These are phyloP conservation scores for Dolichopus griseipennis DNA, from an alignment of 2,888 invertebrate species.

Conservation along the genomic window DNA sequence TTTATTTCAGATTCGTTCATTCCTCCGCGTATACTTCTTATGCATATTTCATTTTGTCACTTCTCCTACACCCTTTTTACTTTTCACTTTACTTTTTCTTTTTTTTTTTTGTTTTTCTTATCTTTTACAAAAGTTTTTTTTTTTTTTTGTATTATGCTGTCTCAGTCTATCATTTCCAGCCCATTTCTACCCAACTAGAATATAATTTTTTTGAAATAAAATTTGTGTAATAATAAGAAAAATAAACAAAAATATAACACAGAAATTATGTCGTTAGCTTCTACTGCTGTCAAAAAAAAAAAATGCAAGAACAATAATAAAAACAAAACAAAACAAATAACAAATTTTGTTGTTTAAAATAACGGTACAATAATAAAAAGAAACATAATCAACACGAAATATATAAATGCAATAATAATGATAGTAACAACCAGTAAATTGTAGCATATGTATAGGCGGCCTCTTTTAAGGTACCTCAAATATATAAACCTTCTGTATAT, in stretches of 20 bases:
- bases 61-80: no score
- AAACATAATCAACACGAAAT: no score
- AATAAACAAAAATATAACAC: no score
- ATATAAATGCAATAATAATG: no score
- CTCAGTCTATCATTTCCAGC: conserved; percentile 1
- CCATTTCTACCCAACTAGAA: neutral
- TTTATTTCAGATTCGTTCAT: no score
- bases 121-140: neutral
- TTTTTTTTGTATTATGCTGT: neutral
- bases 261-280: neutral
- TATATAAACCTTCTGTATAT: neutral
- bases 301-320: neutral
- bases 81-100: neutral
- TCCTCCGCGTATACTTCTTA: no score
- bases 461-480: neutral
- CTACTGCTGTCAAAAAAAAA: neutral
- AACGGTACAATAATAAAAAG: no score
- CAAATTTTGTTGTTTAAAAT: no score
- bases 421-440: no score
- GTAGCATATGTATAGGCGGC: neutral
- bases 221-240: neutral
- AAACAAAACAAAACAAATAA: neutral
- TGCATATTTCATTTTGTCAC: no score
- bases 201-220: neutral
- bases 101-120: neutral